Base-by-base conservation (phyloP, 2,888 invertebrate species). In the Heliconius charithonia region DNA sequence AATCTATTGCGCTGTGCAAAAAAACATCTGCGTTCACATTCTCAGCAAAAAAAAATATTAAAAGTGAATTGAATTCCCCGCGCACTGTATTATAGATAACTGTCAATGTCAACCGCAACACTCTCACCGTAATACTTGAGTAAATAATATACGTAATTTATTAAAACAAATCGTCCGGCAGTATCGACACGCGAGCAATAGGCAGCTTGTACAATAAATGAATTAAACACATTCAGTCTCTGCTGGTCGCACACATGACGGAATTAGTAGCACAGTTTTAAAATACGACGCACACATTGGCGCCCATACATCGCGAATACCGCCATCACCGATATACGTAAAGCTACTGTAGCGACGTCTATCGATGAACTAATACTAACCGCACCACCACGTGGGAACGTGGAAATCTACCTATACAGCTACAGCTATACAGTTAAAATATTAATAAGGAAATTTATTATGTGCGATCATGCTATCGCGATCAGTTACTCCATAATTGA, bases 71-170 rank as follows among this genome's bases (percentile, higher is more conserved):
- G 81, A 93, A 92, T 85, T 89, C 92, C 91, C 91, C 93, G 93
- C 93, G 89, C 86, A 83, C 85, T 86, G 85, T 87, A 75, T 81
- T 81, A 84, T 81, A 76, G 67, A 79, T 77, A 71, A 77, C 74
- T 80, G 91, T 92, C 91, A 93, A 89, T 89, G 89, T 91, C 91
- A 89, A 83, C 85, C 82, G 84, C 85, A 83, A 79, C 79, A 80
- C 78, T 84, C 81, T 82, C 84, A 84, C 82, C 82, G 78, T 82
- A 81, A 82, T 79, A 82, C 77, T 80, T 76, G 75, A 79, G 86
- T 85, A 85, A 83, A 81, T 82, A 84, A 78, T 85, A 87, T 86
- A 81, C 86, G 84, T 84, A 82, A 81, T 81, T 83, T 83, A 72
- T 78, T 72, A 79, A 77, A 79, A 70, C 77, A 70, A 65, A 62